Evolutionary conservation across 2,113 vertebrate species (phyloP), one percentile per base, ranked within the genome.

Genomic region (Onychostruthus taczanowskii): DNA sequence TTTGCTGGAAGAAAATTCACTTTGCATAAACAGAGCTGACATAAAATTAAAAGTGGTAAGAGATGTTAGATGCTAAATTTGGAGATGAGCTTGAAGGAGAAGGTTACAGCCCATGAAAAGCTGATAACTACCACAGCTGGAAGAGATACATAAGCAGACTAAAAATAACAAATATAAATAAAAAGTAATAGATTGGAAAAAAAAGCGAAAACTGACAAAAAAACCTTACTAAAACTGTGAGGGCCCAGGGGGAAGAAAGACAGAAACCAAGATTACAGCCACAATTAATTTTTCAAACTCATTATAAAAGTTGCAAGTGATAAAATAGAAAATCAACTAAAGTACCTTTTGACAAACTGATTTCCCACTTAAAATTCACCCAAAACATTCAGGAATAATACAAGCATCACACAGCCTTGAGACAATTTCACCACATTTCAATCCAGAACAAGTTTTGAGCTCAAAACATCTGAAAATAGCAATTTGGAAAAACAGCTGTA

Each of bases 391-490:
- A 55, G 41, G 24, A 70, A 64, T 28, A 83, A 61, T 2, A 70
- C 6, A 82, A n/a, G 11, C 23, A 76, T 55, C 43, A 62, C 37
- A 73, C 7, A 50, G 41, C 50, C 35, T 59, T 62, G 7, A 67
- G 44, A 89, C 13, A 70, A 64, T 49, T 89, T 83, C 55, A 89
- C 43, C 50, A 79, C 62, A 20, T 85, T 72, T 49, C 68, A 81
- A 76, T 22, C 66, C 66, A 64, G 72, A 72, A 31, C 70, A 61
- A 89, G 9, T 33, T 83, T 35, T 84, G 53, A 94, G 90, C 44
- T 93, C 27, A 70, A 87, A 96, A 87, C 43, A 66, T 84, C 35
- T 63, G 68, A 93, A 91, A 94, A 92, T 2, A 74, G 69, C 28
- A 81, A 49, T 35, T 24, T 70, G 73, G 62, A 92, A 90, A 93